A percentile compares a stretch with the other conserved stretches of the same genome.
Conservation (phyloP, 1,140 invertebrate genomes). For the Bursaphelenchus mucronatus region DNA sequence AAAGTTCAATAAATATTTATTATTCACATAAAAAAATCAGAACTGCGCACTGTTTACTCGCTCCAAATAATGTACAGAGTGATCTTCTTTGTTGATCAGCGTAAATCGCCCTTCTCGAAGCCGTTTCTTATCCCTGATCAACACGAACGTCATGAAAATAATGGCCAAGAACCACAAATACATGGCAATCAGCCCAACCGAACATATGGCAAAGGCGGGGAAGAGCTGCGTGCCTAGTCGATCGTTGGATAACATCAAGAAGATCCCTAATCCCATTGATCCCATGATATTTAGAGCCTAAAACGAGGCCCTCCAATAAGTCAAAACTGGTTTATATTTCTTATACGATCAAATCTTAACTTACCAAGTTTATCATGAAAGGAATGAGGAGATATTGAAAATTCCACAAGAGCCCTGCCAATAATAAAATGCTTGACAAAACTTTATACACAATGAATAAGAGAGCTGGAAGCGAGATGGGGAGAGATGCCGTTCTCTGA, state of each 20-base stretch:
- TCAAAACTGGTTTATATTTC: neutral
- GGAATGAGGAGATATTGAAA: constrained; percentile 28
- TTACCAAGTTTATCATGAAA: constrained; percentile 34
- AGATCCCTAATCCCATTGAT: constrained; percentile 29
- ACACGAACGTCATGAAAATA: constrained; percentile 37
- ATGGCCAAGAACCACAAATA: constrained; percentile 41
- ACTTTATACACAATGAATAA: constrained; percentile 23
- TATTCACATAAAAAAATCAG: constrained; percentile 5
- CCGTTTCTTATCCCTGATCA: constrained; percentile 40
- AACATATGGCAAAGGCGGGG: constrained; percentile 30
- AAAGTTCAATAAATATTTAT: no score
- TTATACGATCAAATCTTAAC: neutral
- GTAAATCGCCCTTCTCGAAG: constrained; percentile 11
- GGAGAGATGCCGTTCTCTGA: constrained; percentile 7
- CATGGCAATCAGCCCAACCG: constrained; percentile 29
- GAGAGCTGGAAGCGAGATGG: constrained; percentile 20
- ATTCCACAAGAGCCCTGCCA: constrained; percentile 27
- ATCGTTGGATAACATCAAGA: constrained; percentile 33
- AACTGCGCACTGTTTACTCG: constrained; percentile 38
- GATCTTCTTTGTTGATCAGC: neutral
- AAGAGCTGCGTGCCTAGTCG: constrained; percentile 31
- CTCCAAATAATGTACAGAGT: constrained; percentile 19
- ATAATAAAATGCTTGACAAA: constrained; percentile 27
- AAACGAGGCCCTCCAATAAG: neutral
- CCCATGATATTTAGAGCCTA: constrained; percentile 36